These are phyloP conservation scores for Apis florea DNA, from an alignment of 1,140 invertebrate genomes.

Conservation along the genomic window DNA sequence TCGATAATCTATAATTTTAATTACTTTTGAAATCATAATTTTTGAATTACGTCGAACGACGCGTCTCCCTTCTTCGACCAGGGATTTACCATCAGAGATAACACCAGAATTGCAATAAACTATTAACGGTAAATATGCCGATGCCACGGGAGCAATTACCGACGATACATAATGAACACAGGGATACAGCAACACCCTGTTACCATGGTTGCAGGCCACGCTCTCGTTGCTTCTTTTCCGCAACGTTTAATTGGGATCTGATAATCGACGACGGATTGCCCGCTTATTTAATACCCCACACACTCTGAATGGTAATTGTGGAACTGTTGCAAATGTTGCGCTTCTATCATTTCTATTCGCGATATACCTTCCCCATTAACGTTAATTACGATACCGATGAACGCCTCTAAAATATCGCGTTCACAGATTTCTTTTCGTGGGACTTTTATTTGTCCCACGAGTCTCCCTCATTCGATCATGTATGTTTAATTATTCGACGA, in stretches of 20 bases:
- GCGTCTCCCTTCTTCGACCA: background rate
- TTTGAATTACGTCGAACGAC: background rate
- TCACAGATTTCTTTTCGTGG: too few relatives aligned
- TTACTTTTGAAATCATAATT: too few relatives aligned
- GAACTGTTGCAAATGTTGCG: background rate
- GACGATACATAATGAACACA: conserved; percentile 25
- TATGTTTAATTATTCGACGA: too few relatives aligned
- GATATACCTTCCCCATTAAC: background rate
- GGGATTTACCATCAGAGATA: background rate
- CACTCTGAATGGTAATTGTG: background rate
- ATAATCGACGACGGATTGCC: conserved; percentile 27
- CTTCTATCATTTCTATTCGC: background rate
- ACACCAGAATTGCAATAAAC: conserved; percentile 3
- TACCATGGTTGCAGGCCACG: background rate
- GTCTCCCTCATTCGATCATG: too few relatives aligned
- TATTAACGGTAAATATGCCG: conserved; percentile 28
- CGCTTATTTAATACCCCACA: conserved; percentile 13
- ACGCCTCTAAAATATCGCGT: too few relatives aligned
- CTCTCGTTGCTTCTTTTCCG: conserved; percentile 6
- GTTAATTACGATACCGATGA: background rate
- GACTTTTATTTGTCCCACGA: too few relatives aligned
- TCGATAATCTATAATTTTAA: too few relatives aligned
- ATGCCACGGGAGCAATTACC: conserved; percentile 30
- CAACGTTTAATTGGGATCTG: conserved; percentile 26
- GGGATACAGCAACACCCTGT: conserved; percentile 31